Conservation (phyloP, 1,140 invertebrate genomes). For the Pseudomyrmex concolor region DNA sequence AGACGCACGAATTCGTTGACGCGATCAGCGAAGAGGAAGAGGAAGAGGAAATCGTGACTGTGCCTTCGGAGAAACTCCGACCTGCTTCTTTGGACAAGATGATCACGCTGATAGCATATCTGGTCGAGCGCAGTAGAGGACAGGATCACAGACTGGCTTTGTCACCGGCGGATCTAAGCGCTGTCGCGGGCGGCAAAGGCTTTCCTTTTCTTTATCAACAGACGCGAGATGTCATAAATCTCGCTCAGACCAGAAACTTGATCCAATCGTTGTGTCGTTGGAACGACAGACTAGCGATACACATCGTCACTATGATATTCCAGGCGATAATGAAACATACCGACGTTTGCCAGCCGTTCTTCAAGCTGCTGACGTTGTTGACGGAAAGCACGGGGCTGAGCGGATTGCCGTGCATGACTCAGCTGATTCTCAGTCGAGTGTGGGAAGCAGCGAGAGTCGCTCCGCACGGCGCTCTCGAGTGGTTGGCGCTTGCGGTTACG, state of each 20-base stretch:
- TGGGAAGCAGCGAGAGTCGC: constrained; percentile 96
- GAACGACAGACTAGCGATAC: constrained; percentile 94
- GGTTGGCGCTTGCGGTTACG: constrained; percentile 92
- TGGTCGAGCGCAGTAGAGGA: constrained; percentile 95
- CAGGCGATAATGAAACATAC: constrained; percentile 95
- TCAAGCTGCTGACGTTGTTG: constrained; percentile 93
- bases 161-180: constrained; percentile 91
- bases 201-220: constrained; percentile 97
- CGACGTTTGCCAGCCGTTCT: constrained; percentile 95
- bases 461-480: constrained; percentile 95
- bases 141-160: constrained; percentile 91
- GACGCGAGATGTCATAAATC: constrained; percentile 96
- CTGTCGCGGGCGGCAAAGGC: constrained; percentile 94
- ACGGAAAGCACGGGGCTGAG: constrained; percentile 91
- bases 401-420: constrained; percentile 93
- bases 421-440: constrained; percentile 93
- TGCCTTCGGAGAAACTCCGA: constrained; percentile 91
- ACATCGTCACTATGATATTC: constrained; percentile 95
- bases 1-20: constrained; percentile 88
- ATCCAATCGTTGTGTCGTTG: constrained; percentile 96
- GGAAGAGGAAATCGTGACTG: constrained; percentile 89
- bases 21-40: constrained; percentile 93
- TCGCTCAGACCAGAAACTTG: constrained; percentile 95
- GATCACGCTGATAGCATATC: constrained; percentile 94
- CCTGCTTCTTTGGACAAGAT: constrained; percentile 97